A percentile compares a stretch with the other conserved stretches of the same genome.
Conservation (phyloP, 2,797 vertebrate genomes). For the Gadopsis marmoratus region DNA sequence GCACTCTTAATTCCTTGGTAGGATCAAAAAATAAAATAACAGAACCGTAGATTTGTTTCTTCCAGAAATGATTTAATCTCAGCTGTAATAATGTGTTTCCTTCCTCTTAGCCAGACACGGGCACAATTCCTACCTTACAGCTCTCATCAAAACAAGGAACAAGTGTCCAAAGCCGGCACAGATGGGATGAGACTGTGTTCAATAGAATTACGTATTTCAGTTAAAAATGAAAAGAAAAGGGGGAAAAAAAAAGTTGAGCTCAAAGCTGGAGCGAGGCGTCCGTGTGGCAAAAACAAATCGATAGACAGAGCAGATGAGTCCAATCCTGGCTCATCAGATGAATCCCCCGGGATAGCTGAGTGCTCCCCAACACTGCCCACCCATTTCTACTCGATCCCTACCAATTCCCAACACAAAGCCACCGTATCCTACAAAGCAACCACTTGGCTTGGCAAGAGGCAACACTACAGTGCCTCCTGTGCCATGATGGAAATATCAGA, state of each 20-base stretch:
- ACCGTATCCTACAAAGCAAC: constrained; percentile 62
- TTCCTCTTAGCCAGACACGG: constrained; percentile 50
- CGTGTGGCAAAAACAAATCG: constrained; percentile 83
- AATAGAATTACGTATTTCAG: constrained; percentile 72
- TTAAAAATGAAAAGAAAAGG: constrained; percentile 71
- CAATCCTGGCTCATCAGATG: constrained; percentile 83
- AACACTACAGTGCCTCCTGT: background rate
- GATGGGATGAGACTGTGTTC: constrained; percentile 76
- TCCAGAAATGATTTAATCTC: constrained; percentile 53
- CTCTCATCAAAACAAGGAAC: constrained; percentile 75
- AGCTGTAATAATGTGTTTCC: constrained; percentile 28
- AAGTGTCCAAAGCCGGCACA: constrained; percentile 65
- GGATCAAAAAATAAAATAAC: constrained; percentile 47
- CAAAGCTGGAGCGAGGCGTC: constrained; percentile 69
- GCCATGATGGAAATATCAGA: constrained; percentile 27
- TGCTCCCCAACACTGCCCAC: constrained; percentile 76
- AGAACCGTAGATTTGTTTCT: constrained; percentile 44
- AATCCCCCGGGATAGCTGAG: constrained; percentile 76
- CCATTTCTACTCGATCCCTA: constrained; percentile 82
- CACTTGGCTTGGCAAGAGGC: constrained; percentile 23
- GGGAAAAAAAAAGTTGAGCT: constrained; percentile 41
- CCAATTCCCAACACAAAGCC: constrained; percentile 82
- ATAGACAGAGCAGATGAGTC: constrained; percentile 84
- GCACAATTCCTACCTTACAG: constrained; percentile 63
- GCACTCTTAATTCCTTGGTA: constrained; percentile 33